Conservation (phyloP, 2,113 vertebrate species). For the Lepidothrix coronata region DNA sequence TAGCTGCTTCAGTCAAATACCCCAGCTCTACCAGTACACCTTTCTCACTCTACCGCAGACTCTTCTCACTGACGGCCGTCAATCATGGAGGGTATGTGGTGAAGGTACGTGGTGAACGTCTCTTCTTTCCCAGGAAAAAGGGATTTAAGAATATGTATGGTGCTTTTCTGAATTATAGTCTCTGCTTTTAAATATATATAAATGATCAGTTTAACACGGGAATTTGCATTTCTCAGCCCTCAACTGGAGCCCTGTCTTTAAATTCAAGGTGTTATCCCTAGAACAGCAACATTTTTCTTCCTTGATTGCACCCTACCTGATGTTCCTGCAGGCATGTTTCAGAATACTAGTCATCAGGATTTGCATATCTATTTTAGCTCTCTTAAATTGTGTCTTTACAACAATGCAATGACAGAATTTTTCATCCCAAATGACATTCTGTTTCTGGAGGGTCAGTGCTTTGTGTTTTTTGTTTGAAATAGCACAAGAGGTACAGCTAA, state of each 20-base stretch:
- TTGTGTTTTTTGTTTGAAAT: conserved; percentile 2
- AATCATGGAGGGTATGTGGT: fast-evolving
- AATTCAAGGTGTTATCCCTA: conserved; percentile 13
- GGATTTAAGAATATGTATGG: background rate
- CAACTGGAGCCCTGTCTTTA: background rate
- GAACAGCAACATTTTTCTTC: conserved; percentile 27
- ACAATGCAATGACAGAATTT: background rate
- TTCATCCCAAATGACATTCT: conserved; percentile 9
- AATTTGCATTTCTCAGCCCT: conserved; percentile 21
- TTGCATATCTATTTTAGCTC: conserved; percentile 51
- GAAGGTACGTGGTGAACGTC: background rate
- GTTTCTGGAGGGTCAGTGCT: background rate
- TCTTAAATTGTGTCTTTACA: conserved; percentile 31
- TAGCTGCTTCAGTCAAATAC: background rate
- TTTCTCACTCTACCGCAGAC: background rate
- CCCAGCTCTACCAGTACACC: background rate
- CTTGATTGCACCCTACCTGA: background rate
- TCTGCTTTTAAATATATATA: background rate
- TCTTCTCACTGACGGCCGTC: fast-evolving
- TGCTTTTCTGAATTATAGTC: background rate
- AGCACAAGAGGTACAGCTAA: conserved; percentile 15
- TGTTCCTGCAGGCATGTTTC: background rate
- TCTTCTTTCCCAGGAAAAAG: background rate
- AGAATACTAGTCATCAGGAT: background rate
- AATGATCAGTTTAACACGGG: background rate